phyloP scores from a whole-genome alignment of 1,140 invertebrate species.

The Andrena cerasifolii region DNA sequence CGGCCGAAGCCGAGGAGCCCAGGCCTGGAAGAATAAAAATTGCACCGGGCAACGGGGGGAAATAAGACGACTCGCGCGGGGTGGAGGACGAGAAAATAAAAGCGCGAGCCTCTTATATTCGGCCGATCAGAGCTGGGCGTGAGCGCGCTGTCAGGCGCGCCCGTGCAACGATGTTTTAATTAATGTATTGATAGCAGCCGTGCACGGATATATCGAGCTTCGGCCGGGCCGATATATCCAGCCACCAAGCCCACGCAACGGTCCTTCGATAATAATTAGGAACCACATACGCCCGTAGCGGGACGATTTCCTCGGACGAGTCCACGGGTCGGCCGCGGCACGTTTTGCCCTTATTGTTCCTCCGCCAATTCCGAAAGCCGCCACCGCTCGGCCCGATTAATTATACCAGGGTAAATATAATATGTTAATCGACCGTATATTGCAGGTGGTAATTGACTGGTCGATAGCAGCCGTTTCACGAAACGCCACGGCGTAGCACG shows the following conservation, averaged over 20 bases:
- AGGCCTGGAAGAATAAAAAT: constrained; percentile 11
- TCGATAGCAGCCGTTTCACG: constrained; percentile 27
- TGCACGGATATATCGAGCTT: constrained; percentile 45
- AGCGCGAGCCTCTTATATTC: constrained; percentile 50
- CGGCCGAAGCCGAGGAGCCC: constrained; percentile 9
- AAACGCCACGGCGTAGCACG: constrained; percentile 27
- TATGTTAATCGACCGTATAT: constrained; percentile 58
- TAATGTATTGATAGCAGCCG: constrained; percentile 73
- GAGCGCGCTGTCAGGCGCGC: constrained; percentile 67
- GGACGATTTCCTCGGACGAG: constrained; percentile 19
- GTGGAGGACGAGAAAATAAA: constrained; percentile 27
- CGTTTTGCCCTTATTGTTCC: constrained; percentile 6
- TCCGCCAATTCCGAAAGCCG: background rate
- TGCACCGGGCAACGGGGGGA: background rate
- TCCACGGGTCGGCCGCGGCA: too few species aligned
- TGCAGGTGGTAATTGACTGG: constrained; percentile 50
- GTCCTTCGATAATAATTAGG: constrained; percentile 67
- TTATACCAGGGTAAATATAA: constrained; percentile 57
- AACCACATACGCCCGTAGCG: constrained; percentile 15
- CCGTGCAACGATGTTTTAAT: constrained; percentile 73
- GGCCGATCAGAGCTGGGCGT: constrained; percentile 68
- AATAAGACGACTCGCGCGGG: background rate
- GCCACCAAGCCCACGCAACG: constrained; percentile 38
- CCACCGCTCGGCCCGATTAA: constrained; percentile 26
- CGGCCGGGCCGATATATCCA: constrained; percentile 45